Percentiles rank a stretch among this genome's conserved stretches.
Evolutionary conservation across 1,140 invertebrate species (phyloP).

Genomic region (Acarapis woodi): DNA sequence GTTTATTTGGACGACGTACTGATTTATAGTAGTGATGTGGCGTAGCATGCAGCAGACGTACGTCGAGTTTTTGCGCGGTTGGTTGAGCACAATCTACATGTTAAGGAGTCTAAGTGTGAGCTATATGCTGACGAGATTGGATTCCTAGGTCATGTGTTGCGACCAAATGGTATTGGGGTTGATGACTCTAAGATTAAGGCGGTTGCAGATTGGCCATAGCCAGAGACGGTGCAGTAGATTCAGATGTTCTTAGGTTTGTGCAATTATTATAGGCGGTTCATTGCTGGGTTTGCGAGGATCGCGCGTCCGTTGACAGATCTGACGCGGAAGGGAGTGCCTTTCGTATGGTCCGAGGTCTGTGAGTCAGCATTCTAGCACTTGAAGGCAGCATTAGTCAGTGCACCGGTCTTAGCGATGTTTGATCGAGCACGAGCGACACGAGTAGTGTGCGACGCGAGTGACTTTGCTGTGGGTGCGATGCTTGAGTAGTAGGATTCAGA

Average conservation of each 20-base stretch:
- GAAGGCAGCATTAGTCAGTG: too few species aligned
- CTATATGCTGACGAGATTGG: conserved; percentile 8
- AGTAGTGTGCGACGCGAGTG: too few species aligned
- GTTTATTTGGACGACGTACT: conserved; percentile 15
- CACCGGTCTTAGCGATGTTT: too few species aligned
- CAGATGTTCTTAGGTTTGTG: conserved; percentile 7
- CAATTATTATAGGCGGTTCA: conserved; percentile 9
- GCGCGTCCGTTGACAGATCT: conserved; percentile 8
- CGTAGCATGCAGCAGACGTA: conserved; percentile 7
- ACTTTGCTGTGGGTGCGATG: too few species aligned
- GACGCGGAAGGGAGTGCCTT: conserved; percentile 1
- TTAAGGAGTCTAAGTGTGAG: conserved; percentile 11
- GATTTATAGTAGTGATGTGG: conserved; percentile 8
- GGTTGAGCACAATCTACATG: conserved; percentile 8
- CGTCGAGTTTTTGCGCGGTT: conserved; percentile 5
- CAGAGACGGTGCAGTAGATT: too few species aligned
- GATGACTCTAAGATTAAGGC: too few species aligned
- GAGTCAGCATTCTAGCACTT: too few species aligned
- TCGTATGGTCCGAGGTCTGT: too few species aligned
- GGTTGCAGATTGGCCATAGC: too few species aligned
- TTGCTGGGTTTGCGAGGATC: conserved; percentile 15
- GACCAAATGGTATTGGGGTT: too few species aligned
- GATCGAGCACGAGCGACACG: too few species aligned
- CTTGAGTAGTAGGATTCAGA: too few species aligned
- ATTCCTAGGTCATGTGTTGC: conserved; percentile 13